Conservation (phyloP, 2,888 invertebrate genomes). For the Drosophila dives region DNA sequence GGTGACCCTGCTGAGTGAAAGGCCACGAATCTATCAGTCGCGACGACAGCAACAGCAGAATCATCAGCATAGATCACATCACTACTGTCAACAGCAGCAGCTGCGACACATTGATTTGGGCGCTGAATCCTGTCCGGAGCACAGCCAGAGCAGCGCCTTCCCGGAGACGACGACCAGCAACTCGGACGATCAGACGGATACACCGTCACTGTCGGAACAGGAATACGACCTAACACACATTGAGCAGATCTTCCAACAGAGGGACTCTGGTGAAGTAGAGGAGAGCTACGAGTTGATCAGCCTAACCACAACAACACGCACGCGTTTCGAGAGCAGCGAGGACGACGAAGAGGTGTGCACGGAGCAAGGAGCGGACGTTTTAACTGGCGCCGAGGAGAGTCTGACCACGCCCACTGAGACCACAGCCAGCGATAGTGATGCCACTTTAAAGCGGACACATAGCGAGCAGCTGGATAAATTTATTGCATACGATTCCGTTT, state of each 20-base stretch:
- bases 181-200: slow-evolving; percentile 84
- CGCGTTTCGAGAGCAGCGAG: slow-evolving; percentile 77
- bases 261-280: slow-evolving; percentile 47
- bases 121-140: slow-evolving; percentile 82
- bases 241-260: slow-evolving; percentile 80
- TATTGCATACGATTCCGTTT: slow-evolving; percentile 85
- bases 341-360: slow-evolving; percentile 55
- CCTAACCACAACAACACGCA: slow-evolving; percentile 78
- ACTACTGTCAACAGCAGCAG: slow-evolving; percentile 51
- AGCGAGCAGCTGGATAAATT: slow-evolving; percentile 76
- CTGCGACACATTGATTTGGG: slow-evolving; percentile 56
- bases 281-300: slow-evolving; percentile 82
- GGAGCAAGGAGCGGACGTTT: slow-evolving; percentile 3
- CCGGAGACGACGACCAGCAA: slow-evolving; percentile 84
- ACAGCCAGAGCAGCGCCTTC: slow-evolving; percentile 83
- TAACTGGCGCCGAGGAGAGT: slow-evolving; percentile 14
- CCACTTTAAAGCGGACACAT: slow-evolving; percentile 66
- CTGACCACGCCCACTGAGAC: slow-evolving; percentile 35
- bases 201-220: slow-evolving; percentile 82
- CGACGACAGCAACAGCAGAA: slow-evolving; percentile 62
- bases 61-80: slow-evolving; percentile 36
- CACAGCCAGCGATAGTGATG: slow-evolving; percentile 54
- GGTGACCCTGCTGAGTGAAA: slow-evolving; percentile 68
- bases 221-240: slow-evolving; percentile 83
- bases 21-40: slow-evolving; percentile 82